Conservation (phyloP, 2,113 vertebrate species). For the Brachypteracias leptosomus region DNA sequence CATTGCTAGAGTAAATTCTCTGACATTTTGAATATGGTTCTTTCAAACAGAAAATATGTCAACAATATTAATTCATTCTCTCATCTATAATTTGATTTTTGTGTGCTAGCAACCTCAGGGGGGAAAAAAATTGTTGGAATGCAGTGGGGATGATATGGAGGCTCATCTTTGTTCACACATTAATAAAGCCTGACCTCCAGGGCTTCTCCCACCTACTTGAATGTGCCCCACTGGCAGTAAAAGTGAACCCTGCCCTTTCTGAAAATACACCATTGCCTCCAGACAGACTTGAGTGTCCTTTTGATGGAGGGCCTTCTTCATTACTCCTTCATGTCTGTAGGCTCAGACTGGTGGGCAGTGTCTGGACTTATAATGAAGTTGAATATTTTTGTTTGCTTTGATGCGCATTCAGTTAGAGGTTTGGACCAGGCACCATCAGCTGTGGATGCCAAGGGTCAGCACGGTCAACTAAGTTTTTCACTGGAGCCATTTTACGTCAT, state of each 20-base stretch:
- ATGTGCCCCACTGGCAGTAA: not conserved
- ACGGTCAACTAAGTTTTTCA: not conserved
- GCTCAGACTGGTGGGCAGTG: not conserved
- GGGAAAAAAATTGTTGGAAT: not conserved
- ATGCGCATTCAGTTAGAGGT: not conserved
- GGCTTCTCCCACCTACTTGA: not conserved
- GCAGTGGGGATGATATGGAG: not conserved
- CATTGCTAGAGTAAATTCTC: not conserved
- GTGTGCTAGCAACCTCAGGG: not conserved
- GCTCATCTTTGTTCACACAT: not conserved
- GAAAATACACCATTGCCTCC: not conserved
- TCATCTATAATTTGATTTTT: too few relatives aligned
- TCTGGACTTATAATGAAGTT: not conserved
- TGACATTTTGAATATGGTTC: not conserved
- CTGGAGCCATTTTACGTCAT: not conserved
- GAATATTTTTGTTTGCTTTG: not conserved
- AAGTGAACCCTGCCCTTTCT: not conserved
- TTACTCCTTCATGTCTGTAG: not conserved
- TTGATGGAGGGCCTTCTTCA: not conserved
- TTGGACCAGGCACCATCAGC: not conserved
- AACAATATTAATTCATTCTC: too few relatives aligned
- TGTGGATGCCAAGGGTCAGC: not conserved
- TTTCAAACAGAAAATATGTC: not conserved
- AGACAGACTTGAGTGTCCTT: not conserved
- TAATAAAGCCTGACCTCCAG: not conserved